These are phyloP conservation scores for Anabacerthia variegaticeps DNA, from an alignment of 2,797 vertebrate species.

Conservation along the genomic window DNA sequence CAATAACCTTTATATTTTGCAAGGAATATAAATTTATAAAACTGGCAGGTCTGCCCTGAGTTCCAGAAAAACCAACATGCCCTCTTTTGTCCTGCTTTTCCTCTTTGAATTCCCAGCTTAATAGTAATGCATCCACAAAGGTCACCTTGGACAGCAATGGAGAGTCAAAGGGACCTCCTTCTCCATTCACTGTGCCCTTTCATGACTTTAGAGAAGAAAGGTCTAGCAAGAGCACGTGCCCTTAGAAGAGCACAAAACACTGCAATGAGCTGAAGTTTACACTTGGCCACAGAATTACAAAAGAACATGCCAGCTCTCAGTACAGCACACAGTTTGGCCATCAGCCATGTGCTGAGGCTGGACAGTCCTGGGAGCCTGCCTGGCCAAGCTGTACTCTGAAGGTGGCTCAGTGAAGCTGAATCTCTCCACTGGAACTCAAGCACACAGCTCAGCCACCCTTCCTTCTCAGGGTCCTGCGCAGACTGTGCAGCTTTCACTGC, in stretches of 20 bases:
- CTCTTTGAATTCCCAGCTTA: neutral
- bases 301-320: neutral
- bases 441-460: rapidly evolving
- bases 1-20: neutral
- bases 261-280: neutral
- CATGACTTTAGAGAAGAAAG: neutral
- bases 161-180: neutral
- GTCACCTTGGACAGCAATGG: neutral
- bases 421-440: neutral
- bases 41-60: neutral
- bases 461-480: neutral
- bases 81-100: neutral
- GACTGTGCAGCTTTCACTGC: neutral
- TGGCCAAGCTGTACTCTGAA: neutral
- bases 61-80: neutral
- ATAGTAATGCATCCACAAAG: neutral
- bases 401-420: neutral
- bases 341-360: neutral
- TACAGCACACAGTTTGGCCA: neutral
- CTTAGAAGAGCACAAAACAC: neutral
- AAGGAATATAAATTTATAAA: neutral
- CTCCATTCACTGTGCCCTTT: neutral
- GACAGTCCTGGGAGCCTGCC: neutral
- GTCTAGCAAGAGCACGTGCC: neutral
- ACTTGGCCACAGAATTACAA: neutral